Base-by-base conservation (phyloP, 35 echinoderm and acorn worm genomes). In the Apostichopus californicus region DNA sequence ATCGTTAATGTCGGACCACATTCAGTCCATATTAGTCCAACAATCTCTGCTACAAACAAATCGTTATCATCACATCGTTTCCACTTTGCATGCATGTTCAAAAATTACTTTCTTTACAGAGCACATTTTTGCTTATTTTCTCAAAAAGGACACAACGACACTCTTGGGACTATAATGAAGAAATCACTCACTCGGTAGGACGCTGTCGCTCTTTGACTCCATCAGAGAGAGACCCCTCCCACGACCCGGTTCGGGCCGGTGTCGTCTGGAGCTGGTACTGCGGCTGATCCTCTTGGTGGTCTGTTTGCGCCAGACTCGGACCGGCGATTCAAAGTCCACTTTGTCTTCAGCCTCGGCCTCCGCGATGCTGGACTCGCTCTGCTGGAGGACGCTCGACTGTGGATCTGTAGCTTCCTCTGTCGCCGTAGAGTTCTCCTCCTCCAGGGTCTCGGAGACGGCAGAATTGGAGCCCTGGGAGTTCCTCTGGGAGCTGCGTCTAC, bases 221-320 rank as follows among this genome's bases (percentile, higher is more conserved):
- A 78, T 61, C 78, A 70, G 28, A 60, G 77, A 78, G 23, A 84
- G 25, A 28, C 66, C 60, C 60, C 78, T 61, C 82, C 66, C 83
- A 0, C 81, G 24, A 9, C 88, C 64, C 59, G 56, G 9, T 55
- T 90, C 79, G 18, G 93, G 78, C 57, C 90, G 23, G 88, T 93
- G 87, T 5, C 95, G 34, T 55, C 95, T 79, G 9, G 91, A 91
- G 66, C 95, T 97, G 57, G 95, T 97, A 70, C 95, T 97, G 0
- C 95, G 90, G 73, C 95, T 94, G 11, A 97, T 93, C 18, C 95
- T 77, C 83, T 97, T 97, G 65, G 95, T 96, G 63, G 91, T 97
- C 87, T 97, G 95, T 26, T 94, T 81, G 22, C 95, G 81, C 25
- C 86, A 80, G 63, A 97, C 93, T 54, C 93, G 83, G 8, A 95